phyloP scores from a whole-genome alignment of 2,888 invertebrate species.

The Drymonia ruficornis region DNA sequence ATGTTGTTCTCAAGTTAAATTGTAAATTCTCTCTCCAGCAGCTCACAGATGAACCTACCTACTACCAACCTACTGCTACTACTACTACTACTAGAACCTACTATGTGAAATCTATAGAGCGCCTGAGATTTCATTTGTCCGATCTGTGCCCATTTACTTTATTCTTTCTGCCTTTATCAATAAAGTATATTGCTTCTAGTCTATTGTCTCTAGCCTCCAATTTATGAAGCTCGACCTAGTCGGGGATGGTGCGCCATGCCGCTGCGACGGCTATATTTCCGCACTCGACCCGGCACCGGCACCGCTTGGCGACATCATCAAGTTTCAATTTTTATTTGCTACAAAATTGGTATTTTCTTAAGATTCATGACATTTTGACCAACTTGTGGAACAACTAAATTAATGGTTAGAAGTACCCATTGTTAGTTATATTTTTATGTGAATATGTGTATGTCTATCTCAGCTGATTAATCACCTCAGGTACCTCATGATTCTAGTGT shows the following conservation, averaged over 20 bases:
- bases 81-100: no score
- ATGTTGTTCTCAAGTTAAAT: no score
- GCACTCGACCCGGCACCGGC: no score
- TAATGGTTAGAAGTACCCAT: no score
- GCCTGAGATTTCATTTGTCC: conserved; percentile 13
- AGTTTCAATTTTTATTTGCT: not conserved
- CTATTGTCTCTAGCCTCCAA: conserved; percentile 27
- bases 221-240: conserved; percentile 25
- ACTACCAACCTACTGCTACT: no score
- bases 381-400: not conserved
- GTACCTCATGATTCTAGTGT: no score
- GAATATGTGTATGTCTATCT: no score
- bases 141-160: conserved; percentile 24
- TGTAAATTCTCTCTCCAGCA: no score
- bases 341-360: not conserved
- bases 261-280: not conserved
- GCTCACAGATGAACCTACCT: no score
- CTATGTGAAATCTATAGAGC: no score
- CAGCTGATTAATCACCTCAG: no score
- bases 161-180: conserved; percentile 20
- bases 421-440: no score
- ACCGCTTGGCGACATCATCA: conserved; percentile 1
- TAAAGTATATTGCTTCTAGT: conserved; percentile 29
- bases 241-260: conserved; percentile 1
- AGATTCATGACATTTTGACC: not conserved